These are phyloP conservation scores for Lycophotia porphyrea DNA, from an alignment of 2,888 invertebrate species.

Conservation along the genomic window DNA sequence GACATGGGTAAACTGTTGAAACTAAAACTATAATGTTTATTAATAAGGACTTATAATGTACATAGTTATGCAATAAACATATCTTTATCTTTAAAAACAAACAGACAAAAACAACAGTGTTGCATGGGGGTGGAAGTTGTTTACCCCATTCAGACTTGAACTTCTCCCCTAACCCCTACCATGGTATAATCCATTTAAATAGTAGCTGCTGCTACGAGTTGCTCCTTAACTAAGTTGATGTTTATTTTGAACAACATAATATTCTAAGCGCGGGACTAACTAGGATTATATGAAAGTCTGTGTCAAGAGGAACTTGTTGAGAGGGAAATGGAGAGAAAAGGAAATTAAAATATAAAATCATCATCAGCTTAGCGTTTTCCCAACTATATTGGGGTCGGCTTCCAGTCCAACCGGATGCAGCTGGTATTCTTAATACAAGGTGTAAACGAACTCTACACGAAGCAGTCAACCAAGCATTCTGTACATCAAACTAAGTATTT, in stretches of 20 bases:
- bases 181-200: constrained; percentile 64
- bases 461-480: too few relatives aligned
- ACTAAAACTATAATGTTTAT: too few relatives aligned
- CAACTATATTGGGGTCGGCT: too few relatives aligned
- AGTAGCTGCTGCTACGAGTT: constrained; percentile 14
- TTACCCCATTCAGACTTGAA: background rate
- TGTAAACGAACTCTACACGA: too few relatives aligned
- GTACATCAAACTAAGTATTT: too few relatives aligned
- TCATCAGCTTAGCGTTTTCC: background rate
- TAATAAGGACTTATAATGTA: too few relatives aligned
- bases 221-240: constrained; percentile 40
- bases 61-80: too few relatives aligned
- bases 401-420: too few relatives aligned
- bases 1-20: too few relatives aligned
- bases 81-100: too few relatives aligned
- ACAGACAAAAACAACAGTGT: background rate
- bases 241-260: constrained; percentile 40
- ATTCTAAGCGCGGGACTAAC: constrained; percentile 25
- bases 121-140: background rate
- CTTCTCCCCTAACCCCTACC: constrained; percentile 8
- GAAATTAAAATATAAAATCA: background rate
- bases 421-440: too few relatives aligned
- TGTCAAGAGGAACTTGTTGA: constrained; percentile 37
- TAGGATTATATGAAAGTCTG: constrained; percentile 46
- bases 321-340: background rate